Percentiles rank a stretch among this genome's conserved stretches.
These are phyloP conservation scores for Ophonus ardosiacus DNA, from an alignment of 2,888 invertebrate genomes.

Conservation along the genomic window DNA sequence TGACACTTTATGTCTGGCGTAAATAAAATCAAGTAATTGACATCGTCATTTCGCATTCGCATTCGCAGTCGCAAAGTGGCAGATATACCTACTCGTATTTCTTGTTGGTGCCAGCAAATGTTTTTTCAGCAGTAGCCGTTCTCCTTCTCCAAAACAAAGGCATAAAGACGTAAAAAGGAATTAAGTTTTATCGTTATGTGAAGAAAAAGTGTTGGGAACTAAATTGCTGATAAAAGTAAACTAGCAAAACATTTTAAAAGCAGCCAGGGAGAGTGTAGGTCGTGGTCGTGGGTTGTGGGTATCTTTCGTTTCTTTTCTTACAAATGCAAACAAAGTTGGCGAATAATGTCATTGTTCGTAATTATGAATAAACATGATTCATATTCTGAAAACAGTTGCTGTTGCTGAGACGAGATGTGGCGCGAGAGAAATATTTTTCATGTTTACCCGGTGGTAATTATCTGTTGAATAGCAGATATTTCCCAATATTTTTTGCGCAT, in stretches of 20 bases:
- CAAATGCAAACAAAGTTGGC: conserved; percentile 24
- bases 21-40: conserved; percentile 46
- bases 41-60: conserved; percentile 22
- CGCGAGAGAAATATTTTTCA: conserved; percentile 18
- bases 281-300: too few species aligned
- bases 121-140: background rate
- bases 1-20: conserved; percentile 20
- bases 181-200: conserved; percentile 40
- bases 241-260: conserved; percentile 48
- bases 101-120: background rate
- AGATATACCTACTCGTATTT: background rate
- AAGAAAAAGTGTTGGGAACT: conserved; percentile 29
- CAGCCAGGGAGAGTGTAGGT: background rate
- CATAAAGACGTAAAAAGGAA: conserved; percentile 46
- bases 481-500: conserved; percentile 29
- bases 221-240: conserved; percentile 50
- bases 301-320: conserved; percentile 6
- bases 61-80: too few species aligned
- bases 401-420: conserved; percentile 7
- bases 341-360: conserved; percentile 25
- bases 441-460: conserved; percentile 43
- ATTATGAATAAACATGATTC: conserved; percentile 45
- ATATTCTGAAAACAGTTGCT: background rate
- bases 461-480: conserved; percentile 37
- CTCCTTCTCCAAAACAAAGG: background rate